These are phyloP conservation scores for Procavia capensis DNA, from an alignment of 2,113 vertebrate species.

Conservation along the genomic window DNA sequence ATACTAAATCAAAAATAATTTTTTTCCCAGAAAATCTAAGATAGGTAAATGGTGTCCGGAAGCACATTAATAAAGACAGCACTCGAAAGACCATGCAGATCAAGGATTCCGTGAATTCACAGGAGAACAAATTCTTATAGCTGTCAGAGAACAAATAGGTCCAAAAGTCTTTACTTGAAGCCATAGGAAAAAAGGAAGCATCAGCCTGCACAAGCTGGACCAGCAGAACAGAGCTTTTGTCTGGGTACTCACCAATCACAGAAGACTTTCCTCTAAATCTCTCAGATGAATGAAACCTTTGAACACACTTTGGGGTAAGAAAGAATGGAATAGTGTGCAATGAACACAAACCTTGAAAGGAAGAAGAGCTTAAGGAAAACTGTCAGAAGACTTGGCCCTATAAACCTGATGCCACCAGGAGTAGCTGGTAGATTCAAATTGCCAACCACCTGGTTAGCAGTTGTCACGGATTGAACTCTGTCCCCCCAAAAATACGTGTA, in stretches of 20 bases:
- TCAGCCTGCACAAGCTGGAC: rapidly evolving
- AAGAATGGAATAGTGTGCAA: background rate
- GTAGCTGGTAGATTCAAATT: no score
- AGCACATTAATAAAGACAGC: slow-evolving; percentile 55
- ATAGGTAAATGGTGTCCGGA: slow-evolving; percentile 46
- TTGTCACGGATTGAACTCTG: no score
- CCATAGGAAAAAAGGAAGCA: background rate
- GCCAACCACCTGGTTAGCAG: no score
- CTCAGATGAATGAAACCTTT: background rate
- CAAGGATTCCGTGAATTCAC: background rate
- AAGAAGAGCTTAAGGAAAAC: background rate
- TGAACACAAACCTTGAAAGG: background rate
- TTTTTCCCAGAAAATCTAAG: slow-evolving; percentile 64
- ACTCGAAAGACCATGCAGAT: background rate
- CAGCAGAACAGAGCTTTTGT: background rate
- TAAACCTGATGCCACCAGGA: no score
- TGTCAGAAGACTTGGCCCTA: background rate
- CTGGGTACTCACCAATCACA: background rate
- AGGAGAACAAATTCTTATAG: background rate
- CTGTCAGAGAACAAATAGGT: background rate
- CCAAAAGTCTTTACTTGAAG: background rate
- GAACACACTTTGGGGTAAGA: background rate
- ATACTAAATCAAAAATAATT: slow-evolving; percentile 64
- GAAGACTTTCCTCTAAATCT: background rate
- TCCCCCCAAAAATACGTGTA: no score